Base-by-base conservation (phyloP, 2,797 vertebrate species). In the Artibeus lituratus region DNA sequence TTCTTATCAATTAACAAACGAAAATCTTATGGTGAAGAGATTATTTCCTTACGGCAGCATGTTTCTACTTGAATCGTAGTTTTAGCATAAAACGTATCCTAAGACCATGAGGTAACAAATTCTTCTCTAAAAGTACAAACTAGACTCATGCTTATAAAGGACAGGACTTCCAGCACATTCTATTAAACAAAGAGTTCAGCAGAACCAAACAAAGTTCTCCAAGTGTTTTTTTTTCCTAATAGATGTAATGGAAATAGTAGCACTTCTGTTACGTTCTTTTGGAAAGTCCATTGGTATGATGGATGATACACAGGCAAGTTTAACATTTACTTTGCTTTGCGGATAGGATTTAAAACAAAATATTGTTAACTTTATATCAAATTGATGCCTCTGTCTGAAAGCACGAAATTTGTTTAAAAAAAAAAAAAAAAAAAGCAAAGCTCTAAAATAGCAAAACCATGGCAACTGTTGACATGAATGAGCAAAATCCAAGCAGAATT, bases 241-340 rank as follows among this genome's bases (percentile, higher is more conserved):
- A 91, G 95, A 83, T 96, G 82, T 96, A 96, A 92, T 55, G 70
- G 96, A 97, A 98, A 96, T 35, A 86, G 85, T 74, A 97, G 94
- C 89, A 94, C 83, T 97, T 80, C 65, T 92, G 84, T n/a, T 80
- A 69, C 57, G 62, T 90, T 94, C 95, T 96, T 3, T 37, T n/a
- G 49, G 22, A 26, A 92, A 97, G 97, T 73, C 55, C 87, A 96
- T 70, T 80, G 94, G 84, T 55, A n/a, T 2, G 3, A n/a, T 7
- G 95, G 78, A 93, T 35, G 22, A 55, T 11, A 95, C 16, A 88
- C 1, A 1, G 96, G 94, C 90, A 80, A 83, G 32, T 92, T 96
- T 87, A 78, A 51, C 87, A 95, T 97, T 97, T 95, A 78, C 88
- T 93, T 95, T 90, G 89, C 29, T 93, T 92, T 76, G 51, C 35